Evolutionary conservation across 1,140 invertebrate genomes (phyloP).

Genomic region (Drosophila tropicalis): DNA sequence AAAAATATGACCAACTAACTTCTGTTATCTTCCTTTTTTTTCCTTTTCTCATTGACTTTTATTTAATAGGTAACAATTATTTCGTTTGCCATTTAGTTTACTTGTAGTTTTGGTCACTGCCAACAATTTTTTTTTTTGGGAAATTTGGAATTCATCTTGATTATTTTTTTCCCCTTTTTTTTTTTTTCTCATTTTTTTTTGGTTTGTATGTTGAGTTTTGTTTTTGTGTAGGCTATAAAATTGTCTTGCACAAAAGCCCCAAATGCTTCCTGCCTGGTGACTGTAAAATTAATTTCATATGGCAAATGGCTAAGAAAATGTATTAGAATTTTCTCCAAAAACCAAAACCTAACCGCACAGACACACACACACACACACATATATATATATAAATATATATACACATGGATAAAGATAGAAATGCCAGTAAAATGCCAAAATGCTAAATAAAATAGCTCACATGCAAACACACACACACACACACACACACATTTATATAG

Average conservation of each 20-base stretch:
- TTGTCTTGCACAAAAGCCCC: conserved; percentile 2
- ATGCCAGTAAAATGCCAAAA: conserved; percentile 50
- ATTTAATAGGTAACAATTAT: neutral
- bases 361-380: conserved; percentile 23
- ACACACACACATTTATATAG: conserved; percentile 22
- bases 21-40: too few species aligned
- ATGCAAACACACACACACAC: conserved; percentile 3
- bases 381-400: neutral
- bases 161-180: neutral
- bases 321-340: conserved; percentile 41
- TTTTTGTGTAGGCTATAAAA: conserved; percentile 5
- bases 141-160: neutral
- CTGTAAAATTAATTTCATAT: conserved; percentile 65
- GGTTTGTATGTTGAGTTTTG: neutral
- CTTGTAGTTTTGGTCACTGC: too few species aligned
- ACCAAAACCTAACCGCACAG: conserved; percentile 14
- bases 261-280: conserved; percentile 49
- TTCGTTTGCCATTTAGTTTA: neutral
- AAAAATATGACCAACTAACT: too few species aligned
- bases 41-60: neutral
- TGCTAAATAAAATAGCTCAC: conserved; percentile 63
- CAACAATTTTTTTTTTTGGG: neutral
- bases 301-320: conserved; percentile 62
- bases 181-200: neutral
- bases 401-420: conserved; percentile 6